These are phyloP conservation scores for Pollenia griseotomentosa DNA, from an alignment of 2,888 invertebrate species.

Conservation along the genomic window DNA sequence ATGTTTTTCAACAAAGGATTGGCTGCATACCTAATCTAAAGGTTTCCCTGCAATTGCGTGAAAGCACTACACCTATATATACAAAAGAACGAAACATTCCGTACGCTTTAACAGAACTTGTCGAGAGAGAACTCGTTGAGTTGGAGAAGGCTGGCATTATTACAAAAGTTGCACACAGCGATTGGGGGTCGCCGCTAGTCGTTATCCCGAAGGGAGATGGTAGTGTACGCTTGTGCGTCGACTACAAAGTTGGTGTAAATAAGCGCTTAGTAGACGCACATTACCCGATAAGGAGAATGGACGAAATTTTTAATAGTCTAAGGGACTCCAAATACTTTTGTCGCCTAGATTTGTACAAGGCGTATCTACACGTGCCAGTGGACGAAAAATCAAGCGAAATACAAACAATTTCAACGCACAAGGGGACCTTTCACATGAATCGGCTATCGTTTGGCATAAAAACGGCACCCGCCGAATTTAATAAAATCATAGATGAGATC, in stretches of 20 bases:
- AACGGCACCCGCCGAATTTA: constrained; percentile 7
- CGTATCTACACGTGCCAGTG: constrained; percentile 43
- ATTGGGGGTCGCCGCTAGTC: constrained; percentile 23
- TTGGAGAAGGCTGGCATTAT: constrained; percentile 41
- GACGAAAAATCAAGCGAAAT: constrained; percentile 43
- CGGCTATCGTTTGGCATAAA: no score
- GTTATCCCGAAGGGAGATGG: constrained; percentile 59
- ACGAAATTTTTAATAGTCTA: constrained; percentile 60
- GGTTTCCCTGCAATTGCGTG: constrained; percentile 39
- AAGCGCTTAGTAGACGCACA: constrained; percentile 33
- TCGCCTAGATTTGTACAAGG: constrained; percentile 10
- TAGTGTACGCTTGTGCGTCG: constrained; percentile 45
- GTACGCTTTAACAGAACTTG: constrained; percentile 38
- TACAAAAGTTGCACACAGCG: neutral
- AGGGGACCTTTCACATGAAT: no score
- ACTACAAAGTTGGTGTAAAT: constrained; percentile 66
- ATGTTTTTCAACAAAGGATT: neutral
- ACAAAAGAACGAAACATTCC: constrained; percentile 42
- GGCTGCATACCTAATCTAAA: neutral
- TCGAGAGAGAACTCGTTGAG: neutral
- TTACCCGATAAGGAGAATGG: constrained; percentile 54
- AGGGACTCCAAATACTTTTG: constrained; percentile 61
- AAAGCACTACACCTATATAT: constrained; percentile 39
- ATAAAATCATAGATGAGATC: neutral
- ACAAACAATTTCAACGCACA: constrained; percentile 8